Percentiles rank a stretch among this genome's conserved stretches.
Evolutionary conservation across 1,140 invertebrate genomes (phyloP).

Genomic region (Musca domestica): DNA sequence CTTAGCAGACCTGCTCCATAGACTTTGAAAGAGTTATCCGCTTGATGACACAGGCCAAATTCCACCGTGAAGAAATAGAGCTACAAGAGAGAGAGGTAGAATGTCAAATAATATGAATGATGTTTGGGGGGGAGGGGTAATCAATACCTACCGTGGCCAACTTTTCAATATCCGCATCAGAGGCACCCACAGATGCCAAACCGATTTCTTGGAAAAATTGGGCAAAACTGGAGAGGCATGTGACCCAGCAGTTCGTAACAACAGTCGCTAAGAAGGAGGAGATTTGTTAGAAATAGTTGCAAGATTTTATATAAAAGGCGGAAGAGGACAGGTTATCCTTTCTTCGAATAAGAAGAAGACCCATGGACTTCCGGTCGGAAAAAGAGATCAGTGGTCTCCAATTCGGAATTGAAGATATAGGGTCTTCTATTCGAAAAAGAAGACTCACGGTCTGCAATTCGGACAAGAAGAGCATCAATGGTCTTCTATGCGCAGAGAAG

Average conservation of each 20-base stretch:
- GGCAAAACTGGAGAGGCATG: constrained; percentile 93
- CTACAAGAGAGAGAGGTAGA: constrained; percentile 59
- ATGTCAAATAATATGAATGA: background rate
- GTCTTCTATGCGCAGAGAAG: too few relatives aligned
- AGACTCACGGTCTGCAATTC: too few relatives aligned
- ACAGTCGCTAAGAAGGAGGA: constrained; percentile 71
- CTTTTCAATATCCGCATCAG: constrained; percentile 88
- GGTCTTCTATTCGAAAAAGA: too few relatives aligned
- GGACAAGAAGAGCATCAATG: too few relatives aligned
- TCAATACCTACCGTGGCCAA: constrained; percentile 76
- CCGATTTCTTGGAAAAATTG: constrained; percentile 97
- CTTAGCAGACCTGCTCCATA: constrained; percentile 96
- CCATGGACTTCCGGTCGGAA: too few relatives aligned
- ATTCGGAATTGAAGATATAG: too few relatives aligned
- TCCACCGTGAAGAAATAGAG: constrained; percentile 98
- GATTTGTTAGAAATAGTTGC: constrained; percentile 28
- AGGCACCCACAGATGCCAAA: constrained; percentile 86
- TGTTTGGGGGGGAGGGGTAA: too few relatives aligned
- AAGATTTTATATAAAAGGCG: too few relatives aligned
- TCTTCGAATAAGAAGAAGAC: too few relatives aligned
- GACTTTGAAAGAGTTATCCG: constrained; percentile 77
- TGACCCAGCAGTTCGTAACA: constrained; percentile 95
- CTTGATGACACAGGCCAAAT: constrained; percentile 90
- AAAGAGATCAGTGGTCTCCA: too few relatives aligned
- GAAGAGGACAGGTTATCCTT: too few relatives aligned